Evolutionary conservation across 2,888 invertebrate genomes (phyloP), one percentile per base, ranked within the genome.

Genomic region (Laspeyria flexula): DNA sequence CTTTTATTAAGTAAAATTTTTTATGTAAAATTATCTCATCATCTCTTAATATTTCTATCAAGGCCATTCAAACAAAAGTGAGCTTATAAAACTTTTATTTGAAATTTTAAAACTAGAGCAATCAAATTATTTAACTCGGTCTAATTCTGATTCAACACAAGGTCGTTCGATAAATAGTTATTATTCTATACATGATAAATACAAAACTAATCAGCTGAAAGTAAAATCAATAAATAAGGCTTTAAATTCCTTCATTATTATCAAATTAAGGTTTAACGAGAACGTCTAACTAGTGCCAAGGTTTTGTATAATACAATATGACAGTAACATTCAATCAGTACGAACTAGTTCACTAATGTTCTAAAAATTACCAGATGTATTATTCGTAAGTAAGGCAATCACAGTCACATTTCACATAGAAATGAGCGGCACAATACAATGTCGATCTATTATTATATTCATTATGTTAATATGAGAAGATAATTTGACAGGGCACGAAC

Each of bases 401-500:
- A 71, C 57, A 45, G 53, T 51, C 57, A 52, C 48, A 60, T 61
- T 71, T 62, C 59, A 57, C 50, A 55, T 55, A 46, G 60, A 48
- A 68, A 63, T 46, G 47, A 60, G 39, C 47, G 44, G 37, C 25
- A 71, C 51, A 67, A 54, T 57, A 57, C 54, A 48, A 37, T 16
- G 46, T 43, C 47, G 39, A 54, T 43, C 53, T 35, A 46, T 46
- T 71, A 77, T 76, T 71, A 69, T 78, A 81, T 80, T 80, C 76
- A 81, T 81, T 79, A 80, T 57, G 65, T 62, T 72, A 72, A 77
- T 73, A 77, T 71, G 68, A 72, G 65, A 73, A 48, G 72, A 72
- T 85, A 83, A 83, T 84, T 82, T 79, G 81, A 77, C 71, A 69
- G 62, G 60, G 66, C 81, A 80, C 80, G 78, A 80, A 73, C 73